phyloP scores from a whole-genome alignment of 1,140 invertebrate species.

The Lucilia cuprina region DNA sequence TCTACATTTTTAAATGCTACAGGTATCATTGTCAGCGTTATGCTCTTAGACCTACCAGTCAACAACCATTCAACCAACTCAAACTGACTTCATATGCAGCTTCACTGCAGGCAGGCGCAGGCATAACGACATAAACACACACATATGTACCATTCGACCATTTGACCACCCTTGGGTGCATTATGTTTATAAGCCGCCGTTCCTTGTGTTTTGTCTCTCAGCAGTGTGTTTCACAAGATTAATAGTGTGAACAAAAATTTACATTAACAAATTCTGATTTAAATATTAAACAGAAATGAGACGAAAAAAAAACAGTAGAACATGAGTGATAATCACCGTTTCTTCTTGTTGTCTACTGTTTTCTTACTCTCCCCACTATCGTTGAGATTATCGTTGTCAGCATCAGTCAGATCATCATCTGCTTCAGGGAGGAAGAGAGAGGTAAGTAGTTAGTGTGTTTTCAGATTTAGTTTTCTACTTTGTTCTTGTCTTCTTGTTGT shows the following conservation, averaged over 20 bases:
- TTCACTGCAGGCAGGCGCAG: too few species aligned
- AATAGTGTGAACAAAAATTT: constrained; percentile 31
- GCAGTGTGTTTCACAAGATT: constrained; percentile 14
- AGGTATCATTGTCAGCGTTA: neutral
- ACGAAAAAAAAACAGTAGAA: neutral
- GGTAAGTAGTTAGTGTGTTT: too few species aligned
- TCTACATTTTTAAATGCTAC: constrained; percentile 15
- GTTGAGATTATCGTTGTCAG: constrained; percentile 23
- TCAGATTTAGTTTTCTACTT: neutral
- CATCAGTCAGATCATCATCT: neutral
- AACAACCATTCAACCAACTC: too few species aligned
- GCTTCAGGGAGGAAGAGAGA: neutral
- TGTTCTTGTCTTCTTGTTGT: neutral
- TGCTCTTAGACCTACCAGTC: neutral
- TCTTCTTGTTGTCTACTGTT: neutral
- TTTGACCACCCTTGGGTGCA: constrained; percentile 26
- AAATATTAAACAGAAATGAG: neutral
- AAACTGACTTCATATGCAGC: too few species aligned
- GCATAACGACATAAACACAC: too few species aligned
- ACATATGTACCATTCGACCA: too few species aligned
- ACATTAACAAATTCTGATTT: constrained; percentile 27
- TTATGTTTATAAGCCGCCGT: neutral
- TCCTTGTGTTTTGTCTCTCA: neutral
- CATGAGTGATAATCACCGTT: constrained; percentile 20
- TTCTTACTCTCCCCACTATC: too few species aligned